Evolutionary conservation across 2,113 vertebrate genomes (phyloP), one percentile per base, ranked within the genome.

Genomic region (Deroptyus accipitrinus): DNA sequence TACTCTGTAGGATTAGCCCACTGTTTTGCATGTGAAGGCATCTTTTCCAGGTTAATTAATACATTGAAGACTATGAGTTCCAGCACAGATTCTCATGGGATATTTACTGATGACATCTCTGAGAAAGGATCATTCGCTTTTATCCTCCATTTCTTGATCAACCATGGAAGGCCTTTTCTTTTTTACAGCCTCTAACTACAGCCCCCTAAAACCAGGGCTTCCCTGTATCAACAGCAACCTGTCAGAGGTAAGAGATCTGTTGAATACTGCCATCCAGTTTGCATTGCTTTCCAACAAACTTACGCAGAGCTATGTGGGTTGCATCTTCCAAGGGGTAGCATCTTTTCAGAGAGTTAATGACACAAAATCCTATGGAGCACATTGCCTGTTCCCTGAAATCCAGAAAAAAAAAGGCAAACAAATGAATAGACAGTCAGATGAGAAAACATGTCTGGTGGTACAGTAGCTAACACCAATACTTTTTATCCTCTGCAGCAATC

Each of bases 271-370:
- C 35, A 67, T 6, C 15, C 39, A 61, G 23, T 44, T 68, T 30
- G 33, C 1, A 3, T 8, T 2, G 23, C 61, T 59, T 70, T 10
- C 57, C 80, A 24, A 11, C 2, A 52, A 59, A 98, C 99, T 98
- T 98, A 99, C 99, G 98, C 91, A 99, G 97, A 14, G 99, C 99
- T 73, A 99, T 99, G 97, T 99, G 99, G 42, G 99, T 99, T 17
- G 99, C 99, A 33, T 99, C 99, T 88, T 99, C 99, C 94, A 99
- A 97, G 9, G 99, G 99, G 96, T 99, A 99, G 35, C 99, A 98
- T 97, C 99, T 98, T 96, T 99, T 99, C 92, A 98, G 94, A 23
- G 99, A 99, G 95, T 97, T 99, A 95, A 99, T 97, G 88, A 99
- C 99, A 96, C 99, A 99, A 89, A 99, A 97, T 67, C 99, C 99